Conservation (phyloP, 2,113 vertebrate genomes). For the Micronisus gabar region DNA sequence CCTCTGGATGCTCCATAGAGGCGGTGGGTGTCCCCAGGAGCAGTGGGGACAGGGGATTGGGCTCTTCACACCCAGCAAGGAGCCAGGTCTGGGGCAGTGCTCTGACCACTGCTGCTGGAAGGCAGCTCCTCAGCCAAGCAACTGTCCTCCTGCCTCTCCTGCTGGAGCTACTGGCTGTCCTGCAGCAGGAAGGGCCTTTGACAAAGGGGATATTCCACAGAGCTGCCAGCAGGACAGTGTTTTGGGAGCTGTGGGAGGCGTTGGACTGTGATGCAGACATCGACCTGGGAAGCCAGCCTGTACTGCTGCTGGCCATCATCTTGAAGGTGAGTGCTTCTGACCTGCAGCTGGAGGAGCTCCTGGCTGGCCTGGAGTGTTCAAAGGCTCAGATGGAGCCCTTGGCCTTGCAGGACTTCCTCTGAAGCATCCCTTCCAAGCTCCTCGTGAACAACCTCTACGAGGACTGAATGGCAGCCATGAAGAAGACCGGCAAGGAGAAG, state of each 20-base stretch:
- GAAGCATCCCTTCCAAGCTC: not conserved
- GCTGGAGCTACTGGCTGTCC: not conserved
- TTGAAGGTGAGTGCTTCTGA: not conserved
- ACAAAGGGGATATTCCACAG: not conserved
- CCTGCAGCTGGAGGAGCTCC: not conserved
- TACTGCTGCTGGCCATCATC: not conserved
- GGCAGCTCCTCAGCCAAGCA: not conserved
- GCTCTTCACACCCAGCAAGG: not conserved
- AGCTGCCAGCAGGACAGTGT: too few relatives aligned
- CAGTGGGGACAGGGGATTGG: not conserved
- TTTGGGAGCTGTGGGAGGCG: not conserved
- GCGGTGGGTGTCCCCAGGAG: not conserved
- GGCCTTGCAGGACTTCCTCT: not conserved
- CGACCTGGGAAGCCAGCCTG: not conserved
- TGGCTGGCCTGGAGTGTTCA: not conserved
- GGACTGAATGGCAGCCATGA: not conserved
- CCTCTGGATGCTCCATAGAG: not conserved
- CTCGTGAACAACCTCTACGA: rapidly evolving
- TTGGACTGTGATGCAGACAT: rapidly evolving
- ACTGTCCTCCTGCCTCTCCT: not conserved
- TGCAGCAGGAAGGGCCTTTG: rapidly evolving
- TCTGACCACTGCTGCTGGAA: not conserved
- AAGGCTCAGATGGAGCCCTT: not conserved
- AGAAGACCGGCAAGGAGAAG: not conserved
- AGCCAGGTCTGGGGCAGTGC: not conserved